phyloP scores from a whole-genome alignment of 2,888 invertebrate species.

The Hemicrepidius hirtus region DNA sequence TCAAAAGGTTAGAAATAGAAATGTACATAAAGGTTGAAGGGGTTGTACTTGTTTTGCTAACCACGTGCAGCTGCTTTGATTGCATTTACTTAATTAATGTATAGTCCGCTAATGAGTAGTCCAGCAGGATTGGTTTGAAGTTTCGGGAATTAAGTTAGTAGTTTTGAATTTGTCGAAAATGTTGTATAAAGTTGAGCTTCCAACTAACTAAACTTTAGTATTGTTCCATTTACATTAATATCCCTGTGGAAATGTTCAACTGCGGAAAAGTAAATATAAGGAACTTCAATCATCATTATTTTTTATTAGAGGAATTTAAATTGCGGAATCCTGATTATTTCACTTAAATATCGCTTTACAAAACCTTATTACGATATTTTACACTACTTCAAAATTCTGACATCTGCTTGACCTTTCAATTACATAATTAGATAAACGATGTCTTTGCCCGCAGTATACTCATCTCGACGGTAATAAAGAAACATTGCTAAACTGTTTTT shows the following conservation, averaged over 20 bases:
- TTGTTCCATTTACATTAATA: background rate
- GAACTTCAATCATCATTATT: too few relatives aligned
- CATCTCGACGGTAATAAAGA: background rate
- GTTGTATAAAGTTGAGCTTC: background rate
- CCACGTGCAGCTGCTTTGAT: conserved; percentile 24
- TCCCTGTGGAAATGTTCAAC: background rate
- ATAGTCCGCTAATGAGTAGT: conserved; percentile 21
- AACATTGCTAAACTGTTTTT: background rate
- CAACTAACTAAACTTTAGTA: conserved; percentile 4
- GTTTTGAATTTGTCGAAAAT: conserved; percentile 9
- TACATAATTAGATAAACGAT: background rate
- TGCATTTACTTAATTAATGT: conserved; percentile 29
- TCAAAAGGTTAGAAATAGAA: background rate
- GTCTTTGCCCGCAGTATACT: background rate
- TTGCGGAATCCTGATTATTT: too few relatives aligned
- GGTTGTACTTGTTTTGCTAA: background rate
- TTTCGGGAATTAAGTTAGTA: conserved; percentile 18
- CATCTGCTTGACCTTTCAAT: conserved; percentile 7
- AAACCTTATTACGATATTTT: background rate
- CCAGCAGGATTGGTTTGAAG: background rate
- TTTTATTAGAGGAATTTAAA: too few relatives aligned
- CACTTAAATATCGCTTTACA: background rate
- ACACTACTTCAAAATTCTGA: background rate
- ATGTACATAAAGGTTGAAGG: background rate
- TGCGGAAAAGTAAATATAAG: too few relatives aligned